These are phyloP conservation scores for Aphrophora alni DNA, from an alignment of 2,888 invertebrate species.

Conservation along the genomic window DNA sequence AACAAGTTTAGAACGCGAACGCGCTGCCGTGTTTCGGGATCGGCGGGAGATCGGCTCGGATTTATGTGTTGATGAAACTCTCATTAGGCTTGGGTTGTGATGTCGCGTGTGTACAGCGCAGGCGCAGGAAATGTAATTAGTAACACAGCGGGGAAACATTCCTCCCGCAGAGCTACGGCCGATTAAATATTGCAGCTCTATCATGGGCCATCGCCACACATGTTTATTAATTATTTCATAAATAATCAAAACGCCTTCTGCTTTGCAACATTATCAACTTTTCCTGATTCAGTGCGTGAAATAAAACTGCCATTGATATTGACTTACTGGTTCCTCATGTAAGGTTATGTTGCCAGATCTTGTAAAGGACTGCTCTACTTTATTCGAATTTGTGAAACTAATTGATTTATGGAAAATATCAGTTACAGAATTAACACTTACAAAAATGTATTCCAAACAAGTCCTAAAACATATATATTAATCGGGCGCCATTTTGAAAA, in stretches of 20 bases:
- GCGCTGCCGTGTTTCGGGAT: conserved; percentile 1
- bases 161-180: neutral
- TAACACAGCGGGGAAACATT: neutral
- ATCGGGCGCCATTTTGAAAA: too few relatives aligned
- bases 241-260: conserved; percentile 9
- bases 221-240: conserved; percentile 9
- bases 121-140: conserved; percentile 2
- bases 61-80: conserved; percentile 9
- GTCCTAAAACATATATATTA: too few relatives aligned
- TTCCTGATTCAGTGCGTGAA: neutral
- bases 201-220: neutral
- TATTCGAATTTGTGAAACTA: too few relatives aligned
- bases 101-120: neutral
- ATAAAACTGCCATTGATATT: too few relatives aligned
- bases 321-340: too few relatives aligned
- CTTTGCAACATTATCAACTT: neutral
- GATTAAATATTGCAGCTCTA: neutral
- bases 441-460: too few relatives aligned
- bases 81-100: conserved; percentile 9
- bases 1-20: neutral
- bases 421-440: too few relatives aligned
- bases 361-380: too few relatives aligned
- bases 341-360: too few relatives aligned
- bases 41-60: conserved; percentile 5
- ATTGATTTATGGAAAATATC: too few relatives aligned